Percentiles rank a stretch among this genome's conserved stretches.
Conservation (phyloP, 2,113 vertebrate genomes). For the Pseudonaja textilis region DNA sequence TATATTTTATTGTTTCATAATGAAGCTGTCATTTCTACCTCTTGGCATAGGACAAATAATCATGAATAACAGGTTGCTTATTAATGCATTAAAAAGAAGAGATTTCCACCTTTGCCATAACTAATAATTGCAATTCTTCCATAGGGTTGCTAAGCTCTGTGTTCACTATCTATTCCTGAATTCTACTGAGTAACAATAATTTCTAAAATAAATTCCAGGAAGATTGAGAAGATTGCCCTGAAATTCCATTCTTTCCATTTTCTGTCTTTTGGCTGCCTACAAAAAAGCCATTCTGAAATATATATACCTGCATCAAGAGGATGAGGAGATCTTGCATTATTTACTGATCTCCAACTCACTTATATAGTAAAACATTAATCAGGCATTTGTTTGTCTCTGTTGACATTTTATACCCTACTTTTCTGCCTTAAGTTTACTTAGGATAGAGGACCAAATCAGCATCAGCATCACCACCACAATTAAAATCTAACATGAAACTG, state of each 20-base stretch:
- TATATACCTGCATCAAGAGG: not conserved
- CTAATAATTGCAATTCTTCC: not conserved
- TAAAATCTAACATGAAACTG: not conserved
- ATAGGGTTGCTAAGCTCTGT: not conserved
- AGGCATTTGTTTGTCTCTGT: not conserved
- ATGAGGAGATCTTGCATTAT: not conserved
- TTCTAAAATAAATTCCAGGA: not conserved
- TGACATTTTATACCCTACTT: not conserved
- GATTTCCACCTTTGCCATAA: not conserved
- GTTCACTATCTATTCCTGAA: not conserved
- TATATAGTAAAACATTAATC: not conserved
- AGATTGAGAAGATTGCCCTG: not conserved
- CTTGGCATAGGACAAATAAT: not conserved
- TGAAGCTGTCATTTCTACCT: not conserved
- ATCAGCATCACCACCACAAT: not conserved
- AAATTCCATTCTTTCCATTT: not conserved
- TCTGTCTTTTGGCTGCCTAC: not conserved
- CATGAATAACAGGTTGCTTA: not conserved
- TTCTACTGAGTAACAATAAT: not conserved
- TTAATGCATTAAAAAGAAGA: not conserved
- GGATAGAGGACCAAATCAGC: not conserved
- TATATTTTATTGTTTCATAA: not conserved
- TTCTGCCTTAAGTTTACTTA: not conserved
- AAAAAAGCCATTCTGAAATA: not conserved
- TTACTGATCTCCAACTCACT: not conserved